These are phyloP conservation scores for Oenanthe oenanthe DNA, from an alignment of 2,113 vertebrate species.

Conservation along the genomic window DNA sequence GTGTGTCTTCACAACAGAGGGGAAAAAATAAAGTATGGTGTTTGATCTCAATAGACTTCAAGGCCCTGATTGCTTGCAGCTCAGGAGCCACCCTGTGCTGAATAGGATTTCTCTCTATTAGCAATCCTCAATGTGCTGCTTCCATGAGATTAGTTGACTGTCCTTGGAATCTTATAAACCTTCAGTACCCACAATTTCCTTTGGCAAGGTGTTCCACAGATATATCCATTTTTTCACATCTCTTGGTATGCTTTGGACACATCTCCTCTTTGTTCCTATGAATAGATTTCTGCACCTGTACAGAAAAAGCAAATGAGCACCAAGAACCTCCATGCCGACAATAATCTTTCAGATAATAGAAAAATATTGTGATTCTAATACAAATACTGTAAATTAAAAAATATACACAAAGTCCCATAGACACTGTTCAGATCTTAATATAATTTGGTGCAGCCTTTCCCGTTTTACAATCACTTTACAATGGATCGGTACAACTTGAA, in stretches of 20 bases:
- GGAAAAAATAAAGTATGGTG: accelerated
- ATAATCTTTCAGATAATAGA: not conserved
- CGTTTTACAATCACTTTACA: not conserved
- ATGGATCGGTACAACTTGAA: not conserved
- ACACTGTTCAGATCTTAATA: not conserved
- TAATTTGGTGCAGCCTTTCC: not conserved
- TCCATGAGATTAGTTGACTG: not conserved
- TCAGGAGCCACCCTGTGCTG: not conserved
- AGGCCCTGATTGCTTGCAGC: not conserved
- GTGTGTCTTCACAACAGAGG: not conserved
- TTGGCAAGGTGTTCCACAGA: not conserved
- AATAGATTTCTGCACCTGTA: not conserved
- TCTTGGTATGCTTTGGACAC: not conserved
- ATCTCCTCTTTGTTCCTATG: not conserved
- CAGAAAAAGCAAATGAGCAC: not conserved
- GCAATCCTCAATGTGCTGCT: not conserved
- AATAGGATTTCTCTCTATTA: not conserved
- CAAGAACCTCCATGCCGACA: not conserved
- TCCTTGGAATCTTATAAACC: not conserved
- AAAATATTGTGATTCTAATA: not conserved
- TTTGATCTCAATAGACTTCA: not conserved
- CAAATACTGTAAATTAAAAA: not conserved
- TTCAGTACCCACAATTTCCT: not conserved
- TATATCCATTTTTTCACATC: not conserved
- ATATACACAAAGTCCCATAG: not conserved